Conservation (phyloP, 2,113 vertebrate genomes). For the Elanus axillaris region DNA sequence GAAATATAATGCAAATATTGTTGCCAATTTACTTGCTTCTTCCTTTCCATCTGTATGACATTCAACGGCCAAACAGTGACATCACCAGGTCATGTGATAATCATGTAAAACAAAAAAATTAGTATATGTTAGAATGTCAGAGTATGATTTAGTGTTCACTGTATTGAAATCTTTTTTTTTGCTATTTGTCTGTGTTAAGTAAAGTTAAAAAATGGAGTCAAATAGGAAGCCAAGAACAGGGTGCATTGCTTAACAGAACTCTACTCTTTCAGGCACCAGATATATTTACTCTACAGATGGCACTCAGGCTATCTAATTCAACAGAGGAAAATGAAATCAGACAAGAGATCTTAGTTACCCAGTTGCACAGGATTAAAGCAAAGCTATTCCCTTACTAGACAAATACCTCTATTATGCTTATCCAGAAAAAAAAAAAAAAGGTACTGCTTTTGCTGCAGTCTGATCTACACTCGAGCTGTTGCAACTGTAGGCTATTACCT, state of each 20-base stretch:
- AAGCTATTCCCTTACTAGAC: neutral
- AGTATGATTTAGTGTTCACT: neutral
- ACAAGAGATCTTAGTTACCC: neutral
- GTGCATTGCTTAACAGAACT: rapidly evolving
- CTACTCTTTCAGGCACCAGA: neutral
- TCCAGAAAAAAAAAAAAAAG: neutral
- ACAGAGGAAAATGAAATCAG: neutral
- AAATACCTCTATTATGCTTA: neutral
- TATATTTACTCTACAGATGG: neutral
- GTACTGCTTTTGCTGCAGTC: neutral
- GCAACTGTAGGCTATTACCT: neutral
- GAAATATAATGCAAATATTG: neutral
- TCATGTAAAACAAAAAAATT: neutral
- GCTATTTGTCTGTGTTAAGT: neutral
- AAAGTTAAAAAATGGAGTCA: neutral
- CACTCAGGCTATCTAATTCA: neutral
- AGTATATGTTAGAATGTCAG: rapidly evolving
- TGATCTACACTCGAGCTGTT: neutral
- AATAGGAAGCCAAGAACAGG: neutral
- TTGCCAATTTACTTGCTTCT: neutral
- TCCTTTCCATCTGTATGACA: neutral
- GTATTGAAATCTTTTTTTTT: neutral
- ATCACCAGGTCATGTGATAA: neutral
- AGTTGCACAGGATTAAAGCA: neutral
- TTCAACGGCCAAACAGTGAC: neutral